These are phyloP conservation scores for Taenioides sp. DNA, from an alignment of 2,797 vertebrate species.

Conservation along the genomic window DNA sequence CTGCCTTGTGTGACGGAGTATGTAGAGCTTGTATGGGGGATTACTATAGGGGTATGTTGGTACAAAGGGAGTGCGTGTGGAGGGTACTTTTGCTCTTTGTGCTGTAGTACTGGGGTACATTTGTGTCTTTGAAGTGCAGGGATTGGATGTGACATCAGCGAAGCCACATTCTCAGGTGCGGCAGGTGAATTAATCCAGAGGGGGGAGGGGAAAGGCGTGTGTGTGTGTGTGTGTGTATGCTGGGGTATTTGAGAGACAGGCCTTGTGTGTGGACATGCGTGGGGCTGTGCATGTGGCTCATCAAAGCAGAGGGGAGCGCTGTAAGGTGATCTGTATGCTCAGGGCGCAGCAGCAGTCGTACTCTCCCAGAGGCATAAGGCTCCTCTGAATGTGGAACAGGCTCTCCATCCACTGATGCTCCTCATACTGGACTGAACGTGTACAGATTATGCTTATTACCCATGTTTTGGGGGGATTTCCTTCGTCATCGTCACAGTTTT, in stretches of 20 bases:
- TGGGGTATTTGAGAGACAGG: constrained; percentile 27
- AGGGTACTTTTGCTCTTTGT: constrained; percentile 53
- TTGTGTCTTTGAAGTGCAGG: constrained; percentile 70
- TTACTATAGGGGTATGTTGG: constrained; percentile 54
- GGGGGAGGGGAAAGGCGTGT: constrained; percentile 56
- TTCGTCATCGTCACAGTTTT: constrained; percentile 24
- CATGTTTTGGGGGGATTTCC: constrained; percentile 45
- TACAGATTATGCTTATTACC: constrained; percentile 45
- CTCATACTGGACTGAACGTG: constrained; percentile 27
- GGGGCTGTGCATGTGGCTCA: constrained; percentile 35
- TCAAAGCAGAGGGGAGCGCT: constrained; percentile 69
- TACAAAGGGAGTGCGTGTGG: constrained; percentile 63
- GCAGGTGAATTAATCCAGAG: constrained; percentile 68
- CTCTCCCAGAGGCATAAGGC: constrained; percentile 73
- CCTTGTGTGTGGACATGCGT: constrained; percentile 11
- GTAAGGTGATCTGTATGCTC: constrained; percentile 74
- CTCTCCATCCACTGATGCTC: constrained; percentile 42
- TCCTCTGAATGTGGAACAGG: constrained; percentile 75
- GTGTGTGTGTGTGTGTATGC: constrained; percentile 4
- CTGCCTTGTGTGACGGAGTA: constrained; percentile 14
- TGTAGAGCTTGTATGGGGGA: constrained; percentile 53
- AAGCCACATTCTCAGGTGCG: constrained; percentile 73
- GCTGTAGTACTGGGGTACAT: constrained; percentile 52
- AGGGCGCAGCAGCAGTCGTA: constrained; percentile 60
- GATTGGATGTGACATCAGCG: constrained; percentile 72